Base-by-base conservation (phyloP, 2,113 vertebrate species). In the Vicugna pacos region DNA sequence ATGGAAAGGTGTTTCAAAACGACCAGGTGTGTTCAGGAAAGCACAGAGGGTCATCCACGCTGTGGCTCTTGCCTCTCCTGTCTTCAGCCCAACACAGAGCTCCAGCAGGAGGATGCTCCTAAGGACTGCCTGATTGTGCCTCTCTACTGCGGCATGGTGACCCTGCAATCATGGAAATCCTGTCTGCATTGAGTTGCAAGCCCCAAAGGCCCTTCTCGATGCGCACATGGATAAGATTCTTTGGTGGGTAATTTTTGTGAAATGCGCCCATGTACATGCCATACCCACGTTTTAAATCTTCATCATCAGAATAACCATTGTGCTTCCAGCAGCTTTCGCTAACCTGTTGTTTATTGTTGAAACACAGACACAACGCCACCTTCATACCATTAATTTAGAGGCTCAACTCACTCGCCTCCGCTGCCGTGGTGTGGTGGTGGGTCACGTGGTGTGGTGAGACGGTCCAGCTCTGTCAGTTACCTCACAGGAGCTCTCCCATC, bases 1-100 rank as follows among this genome's bases (percentile, higher is more conserved):
- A 67, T 38, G 77, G n/a, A 70, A 92, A 73, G 6, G 10, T 48
- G n/a, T 95, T 91, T 96, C 35, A 82, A 46, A 89, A 65, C 28
- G 14, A 28, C 3, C 3, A 92, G 13, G 2, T 17, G 24, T 15
- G 11, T 52, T 86, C 60, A 89, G 15, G 75, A 62, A 73, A 60
- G 13, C n/a, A 8, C 60, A 16, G 3, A 48, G 30, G 32, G 13
- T 3, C 0, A 20, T 13, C 60, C 42, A 2, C 15, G 19, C 56
- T 64, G 58, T 10, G 28, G 38, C 24, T 50, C 4, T 17, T 26
- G 30, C 46, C 15, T 32, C 52, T 56, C 9, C 38, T 0, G 0
- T 42, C 46, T 56, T 73, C 11, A 4, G 42, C 26, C 46, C 14
- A 7, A 60, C 42, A 38, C 17, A 48, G 50, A 75, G 32, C 30